A percentile compares a stretch with the other conserved stretches of the same genome.
These are phyloP conservation scores for Dryobota labecula DNA, from an alignment of 2,888 invertebrate genomes.

Conservation along the genomic window DNA sequence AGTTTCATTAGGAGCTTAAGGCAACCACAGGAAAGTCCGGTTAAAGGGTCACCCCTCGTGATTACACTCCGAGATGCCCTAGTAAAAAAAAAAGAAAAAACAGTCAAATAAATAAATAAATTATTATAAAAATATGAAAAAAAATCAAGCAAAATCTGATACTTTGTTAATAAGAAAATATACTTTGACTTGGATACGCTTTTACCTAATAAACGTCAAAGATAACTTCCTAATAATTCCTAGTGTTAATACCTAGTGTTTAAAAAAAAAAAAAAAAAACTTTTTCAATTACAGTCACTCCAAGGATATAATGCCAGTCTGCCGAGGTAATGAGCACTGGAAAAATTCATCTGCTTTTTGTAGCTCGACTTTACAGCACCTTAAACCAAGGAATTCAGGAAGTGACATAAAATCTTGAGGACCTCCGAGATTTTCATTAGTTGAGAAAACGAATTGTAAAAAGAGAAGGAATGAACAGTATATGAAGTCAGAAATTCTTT, in stretches of 20 bases:
- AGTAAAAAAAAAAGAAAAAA: too few species aligned
- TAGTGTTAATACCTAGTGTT: too few species aligned
- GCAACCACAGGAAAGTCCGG: too few species aligned
- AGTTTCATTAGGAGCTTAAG: too few species aligned
- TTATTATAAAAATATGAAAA: not conserved
- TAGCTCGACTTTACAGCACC: slow-evolving; percentile 55
- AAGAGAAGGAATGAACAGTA: slow-evolving; percentile 16
- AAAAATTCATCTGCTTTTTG: slow-evolving; percentile 49
- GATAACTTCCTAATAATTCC: too few species aligned
- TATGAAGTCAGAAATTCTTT: too few species aligned
- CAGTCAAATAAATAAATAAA: too few species aligned
- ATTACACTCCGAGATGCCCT: too few species aligned
- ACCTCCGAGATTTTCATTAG: slow-evolving; percentile 52
- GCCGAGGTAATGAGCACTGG: slow-evolving; percentile 34
- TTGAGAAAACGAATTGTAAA: slow-evolving; percentile 42
- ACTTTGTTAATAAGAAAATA: not conserved
- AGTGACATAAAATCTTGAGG: slow-evolving; percentile 49
- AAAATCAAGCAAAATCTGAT: not conserved
- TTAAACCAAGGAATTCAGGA: slow-evolving; percentile 47
- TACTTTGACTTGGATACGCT: not conserved
- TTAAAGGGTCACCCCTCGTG: too few species aligned
- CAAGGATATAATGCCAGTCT: not conserved
- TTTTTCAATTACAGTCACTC: slow-evolving; percentile 43
- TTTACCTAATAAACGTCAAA: not conserved
- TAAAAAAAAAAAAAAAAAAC: too few species aligned